Conservation (phyloP, 1,140 invertebrate genomes). For the Cataglyphis hispanica region DNA sequence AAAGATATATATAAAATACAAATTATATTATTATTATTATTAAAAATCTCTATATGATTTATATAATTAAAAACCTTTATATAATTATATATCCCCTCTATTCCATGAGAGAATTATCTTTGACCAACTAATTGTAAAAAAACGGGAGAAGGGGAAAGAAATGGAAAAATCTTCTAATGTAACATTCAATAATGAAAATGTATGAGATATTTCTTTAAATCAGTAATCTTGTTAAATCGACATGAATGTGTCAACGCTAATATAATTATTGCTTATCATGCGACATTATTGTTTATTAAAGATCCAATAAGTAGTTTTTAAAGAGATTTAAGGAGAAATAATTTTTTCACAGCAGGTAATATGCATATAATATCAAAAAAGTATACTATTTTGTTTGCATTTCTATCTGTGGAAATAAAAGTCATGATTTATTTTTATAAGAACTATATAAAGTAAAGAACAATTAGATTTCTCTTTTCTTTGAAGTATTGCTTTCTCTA, state of each 20-base stretch:
- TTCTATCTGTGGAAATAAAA: neutral
- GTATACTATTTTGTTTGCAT: neutral
- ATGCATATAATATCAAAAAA: no score
- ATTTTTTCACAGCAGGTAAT: no score
- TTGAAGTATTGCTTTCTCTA: constrained; percentile 57
- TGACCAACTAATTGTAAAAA: neutral
- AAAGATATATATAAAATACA: neutral
- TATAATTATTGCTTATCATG: neutral
- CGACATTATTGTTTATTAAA: neutral
- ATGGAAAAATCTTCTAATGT: neutral
- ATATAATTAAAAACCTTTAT: neutral
- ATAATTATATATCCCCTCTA: neutral
- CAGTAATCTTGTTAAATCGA: neutral
- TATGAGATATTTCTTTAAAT: neutral
- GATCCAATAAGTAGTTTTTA: neutral
- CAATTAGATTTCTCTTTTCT: constrained; percentile 14
- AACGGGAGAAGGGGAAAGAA: neutral
- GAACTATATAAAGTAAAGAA: neutral
- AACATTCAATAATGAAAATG: neutral
- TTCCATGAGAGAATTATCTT: constrained; percentile 2
- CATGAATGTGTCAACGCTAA: neutral
- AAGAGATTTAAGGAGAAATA: no score
- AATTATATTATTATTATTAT: neutral
- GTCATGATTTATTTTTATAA: neutral
- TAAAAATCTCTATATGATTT: neutral